Conservation (phyloP, 2,888 invertebrate genomes). For the Seira sanloemensis region DNA sequence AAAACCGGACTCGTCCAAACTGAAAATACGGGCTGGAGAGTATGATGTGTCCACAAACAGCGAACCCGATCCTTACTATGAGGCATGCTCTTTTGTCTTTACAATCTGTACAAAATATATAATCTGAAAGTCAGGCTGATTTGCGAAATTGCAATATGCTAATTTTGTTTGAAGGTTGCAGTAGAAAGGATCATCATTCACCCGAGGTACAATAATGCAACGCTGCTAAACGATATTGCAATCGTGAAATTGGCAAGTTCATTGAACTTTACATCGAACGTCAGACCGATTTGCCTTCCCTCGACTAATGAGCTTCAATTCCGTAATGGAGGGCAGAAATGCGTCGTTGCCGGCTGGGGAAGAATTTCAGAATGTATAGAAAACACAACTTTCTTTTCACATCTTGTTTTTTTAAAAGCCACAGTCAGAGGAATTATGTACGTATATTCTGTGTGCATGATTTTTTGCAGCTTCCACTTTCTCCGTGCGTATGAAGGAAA, state of each 20-base stretch:
- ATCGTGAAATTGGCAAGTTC: slow-evolving; percentile 74
- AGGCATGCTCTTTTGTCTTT: slow-evolving; percentile 74
- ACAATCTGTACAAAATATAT: no score
- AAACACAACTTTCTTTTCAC: not conserved
- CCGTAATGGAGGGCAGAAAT: no score
- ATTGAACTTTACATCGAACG: slow-evolving; percentile 74
- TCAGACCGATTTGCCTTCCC: slow-evolving; percentile 75
- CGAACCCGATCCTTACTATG: slow-evolving; percentile 76
- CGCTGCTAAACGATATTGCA: slow-evolving; percentile 76
- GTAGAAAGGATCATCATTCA: slow-evolving; percentile 74
- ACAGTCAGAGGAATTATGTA: not conserved
- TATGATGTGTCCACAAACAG: slow-evolving; percentile 76
- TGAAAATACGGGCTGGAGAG: slow-evolving; percentile 76
- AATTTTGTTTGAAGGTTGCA: slow-evolving; percentile 41
- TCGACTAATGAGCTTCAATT: no score
- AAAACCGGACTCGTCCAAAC: slow-evolving; percentile 45
- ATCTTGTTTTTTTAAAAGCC: no score
- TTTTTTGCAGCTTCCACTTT: slow-evolving; percentile 75
- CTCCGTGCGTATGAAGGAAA: slow-evolving; percentile 76
- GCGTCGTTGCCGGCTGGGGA: slow-evolving; percentile 77
- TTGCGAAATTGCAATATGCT: not conserved
- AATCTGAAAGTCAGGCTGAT: slow-evolving; percentile 55
- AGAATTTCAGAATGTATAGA: slow-evolving; percentile 75
- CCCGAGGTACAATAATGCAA: slow-evolving; percentile 75
- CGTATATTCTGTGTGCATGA: not conserved